Evolutionary conservation across 2,113 vertebrate genomes (phyloP), one percentile per base, ranked within the genome.

Genomic region (Oreochromis aureus): DNA sequence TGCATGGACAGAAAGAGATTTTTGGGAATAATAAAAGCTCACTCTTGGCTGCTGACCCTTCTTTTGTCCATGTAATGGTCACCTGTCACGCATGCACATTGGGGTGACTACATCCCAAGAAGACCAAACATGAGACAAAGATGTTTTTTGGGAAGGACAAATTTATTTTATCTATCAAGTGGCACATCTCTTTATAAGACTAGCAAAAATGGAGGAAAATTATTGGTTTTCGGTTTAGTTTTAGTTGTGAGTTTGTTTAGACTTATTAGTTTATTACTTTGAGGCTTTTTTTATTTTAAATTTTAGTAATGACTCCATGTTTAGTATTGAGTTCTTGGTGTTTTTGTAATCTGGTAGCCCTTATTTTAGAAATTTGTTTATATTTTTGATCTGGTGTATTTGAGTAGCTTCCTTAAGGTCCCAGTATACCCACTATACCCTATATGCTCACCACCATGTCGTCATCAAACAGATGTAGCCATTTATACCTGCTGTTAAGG

Each of bases 21-120:
- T 95, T 89, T 87, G 94, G 96, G 91, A 96, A 97, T 95, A 97
- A 97, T 97, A 76, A 96, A 94, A 94, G 95, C 93, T 93, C 94
- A 91, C 87, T 95, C 96, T 97, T 95, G 92, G 91, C 90, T 91
- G 90, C 93, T 97, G 96, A 97, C 96, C 97, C 95, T 87, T 58
- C 89, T 96, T 97, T 97, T 97, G 96, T 98, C 95, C 94, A 87
- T 82, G 91, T 92, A 96, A 88, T 96, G 96, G 97, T 97, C 97
- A 97, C 97, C 97, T 97, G 96, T 97, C 55, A n/a, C 59, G 54
- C 51, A 56, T 15, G 16, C 36, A 34, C 19, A 16, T 1, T 36
- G 9, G 8, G 69, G 41, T 30, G 41, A 76, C 71, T 73, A 76
- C 44, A 76, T 30, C 15, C 24, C 44, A 76, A 48, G 16, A 69